Percentiles rank a stretch among this genome's conserved stretches.
Conservation (phyloP, 1,140 invertebrate genomes). For the Penaeus vannamei region DNA sequence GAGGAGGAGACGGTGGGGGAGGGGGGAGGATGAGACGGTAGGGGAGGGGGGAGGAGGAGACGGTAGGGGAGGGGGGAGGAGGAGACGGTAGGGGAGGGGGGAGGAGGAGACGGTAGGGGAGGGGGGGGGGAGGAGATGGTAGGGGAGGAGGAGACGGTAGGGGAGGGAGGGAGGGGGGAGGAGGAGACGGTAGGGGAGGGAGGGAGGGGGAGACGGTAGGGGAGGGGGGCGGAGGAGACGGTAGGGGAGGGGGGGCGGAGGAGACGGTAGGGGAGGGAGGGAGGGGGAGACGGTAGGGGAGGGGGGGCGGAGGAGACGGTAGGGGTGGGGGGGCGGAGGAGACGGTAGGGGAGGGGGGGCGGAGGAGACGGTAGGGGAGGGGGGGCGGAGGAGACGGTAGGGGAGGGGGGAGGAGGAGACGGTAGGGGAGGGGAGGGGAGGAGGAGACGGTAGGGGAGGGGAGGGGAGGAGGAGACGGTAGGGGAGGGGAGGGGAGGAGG, state of each 20-base stretch:
- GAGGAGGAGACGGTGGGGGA: background rate
- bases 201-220: too few relatives aligned
- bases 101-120: background rate
- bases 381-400: background rate
- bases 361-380: background rate
- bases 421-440: background rate
- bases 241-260: background rate
- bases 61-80: background rate
- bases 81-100: background rate
- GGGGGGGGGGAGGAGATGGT: background rate
- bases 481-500: background rate
- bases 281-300: background rate
- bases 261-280: background rate
- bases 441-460: background rate
- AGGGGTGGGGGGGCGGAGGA: too few relatives aligned
- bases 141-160: background rate
- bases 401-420: background rate
- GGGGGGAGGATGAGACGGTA: too few relatives aligned
- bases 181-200: too few relatives aligned
- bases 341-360: background rate
- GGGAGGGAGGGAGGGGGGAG: too few relatives aligned
- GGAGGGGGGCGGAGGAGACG: too few relatives aligned
- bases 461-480: background rate
- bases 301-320: too few relatives aligned
- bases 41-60: background rate